Percentiles rank a stretch among this genome's conserved stretches.
Conservation (phyloP, 37 sponge, comb jelly and placozoan species). For the Diacarnus erythraeanus region DNA sequence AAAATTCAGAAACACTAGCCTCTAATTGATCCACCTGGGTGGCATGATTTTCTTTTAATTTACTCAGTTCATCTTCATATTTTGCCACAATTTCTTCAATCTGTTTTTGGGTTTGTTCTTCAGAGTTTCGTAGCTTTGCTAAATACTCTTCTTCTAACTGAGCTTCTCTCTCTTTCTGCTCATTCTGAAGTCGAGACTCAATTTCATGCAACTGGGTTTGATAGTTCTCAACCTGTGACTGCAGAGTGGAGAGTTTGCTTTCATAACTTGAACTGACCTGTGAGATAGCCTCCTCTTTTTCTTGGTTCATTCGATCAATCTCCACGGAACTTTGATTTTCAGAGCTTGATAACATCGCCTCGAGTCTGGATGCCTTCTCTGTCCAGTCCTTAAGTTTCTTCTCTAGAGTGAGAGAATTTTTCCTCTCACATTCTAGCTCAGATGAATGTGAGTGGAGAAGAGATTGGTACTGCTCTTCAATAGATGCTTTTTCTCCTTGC, state of each 20-base stretch:
- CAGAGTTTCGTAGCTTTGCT: not conserved
- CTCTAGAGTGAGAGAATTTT: slow-evolving; percentile 24
- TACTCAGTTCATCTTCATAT: slow-evolving; percentile 29
- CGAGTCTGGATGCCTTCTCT: slow-evolving; percentile 50
- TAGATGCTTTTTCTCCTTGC: not conserved
- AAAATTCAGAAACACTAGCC: slow-evolving; percentile 32
- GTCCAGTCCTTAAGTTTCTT: slow-evolving; percentile 36
- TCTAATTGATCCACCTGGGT: slow-evolving; percentile 37
- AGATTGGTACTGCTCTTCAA: slow-evolving; percentile 23
- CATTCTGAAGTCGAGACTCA: not conserved
- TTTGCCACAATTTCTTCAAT: slow-evolving; percentile 9
- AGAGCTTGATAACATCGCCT: slow-evolving; percentile 14
- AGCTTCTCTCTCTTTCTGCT: not conserved
- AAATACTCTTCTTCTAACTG: slow-evolving; percentile 3
- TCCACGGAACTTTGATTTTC: not conserved
- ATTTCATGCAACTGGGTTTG: not conserved
- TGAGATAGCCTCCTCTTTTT: not conserved
- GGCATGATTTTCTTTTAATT: slow-evolving; percentile 18
- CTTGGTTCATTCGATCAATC: slow-evolving; percentile 3
- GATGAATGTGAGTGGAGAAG: slow-evolving; percentile 22
- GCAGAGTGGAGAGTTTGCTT: not conserved
- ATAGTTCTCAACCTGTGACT: slow-evolving; percentile 10
- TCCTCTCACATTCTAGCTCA: slow-evolving; percentile 15
- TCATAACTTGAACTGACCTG: not conserved
- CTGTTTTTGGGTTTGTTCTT: not conserved